phyloP scores from a whole-genome alignment of 2,113 vertebrate species.

The Seriola rivoliana region DNA sequence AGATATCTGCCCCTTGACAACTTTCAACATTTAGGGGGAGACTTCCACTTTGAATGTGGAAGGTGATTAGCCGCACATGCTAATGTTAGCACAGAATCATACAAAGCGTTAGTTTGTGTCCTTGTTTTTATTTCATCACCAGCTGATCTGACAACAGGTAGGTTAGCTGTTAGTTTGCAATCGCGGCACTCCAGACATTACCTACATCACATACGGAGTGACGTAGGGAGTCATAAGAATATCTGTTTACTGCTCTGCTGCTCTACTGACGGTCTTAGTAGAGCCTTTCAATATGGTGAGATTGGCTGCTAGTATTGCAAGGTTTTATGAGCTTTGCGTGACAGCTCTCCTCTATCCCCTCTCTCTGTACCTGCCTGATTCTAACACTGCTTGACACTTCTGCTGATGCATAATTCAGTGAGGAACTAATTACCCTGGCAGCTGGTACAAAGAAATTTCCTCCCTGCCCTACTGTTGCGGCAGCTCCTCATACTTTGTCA shows the following conservation, averaged over 20 bases:
- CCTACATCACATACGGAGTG: neutral
- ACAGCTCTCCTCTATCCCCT: slow-evolving; percentile 65
- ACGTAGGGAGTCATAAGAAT: neutral
- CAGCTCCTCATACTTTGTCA: slow-evolving; percentile 68
- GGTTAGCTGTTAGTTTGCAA: neutral
- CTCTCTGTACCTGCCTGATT: slow-evolving; percentile 69
- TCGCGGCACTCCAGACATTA: too few species aligned
- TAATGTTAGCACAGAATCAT: too few species aligned
- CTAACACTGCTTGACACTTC: slow-evolving; percentile 77
- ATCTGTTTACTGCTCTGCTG: slow-evolving; percentile 24
- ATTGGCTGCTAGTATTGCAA: slow-evolving; percentile 41
- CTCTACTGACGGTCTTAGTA: slow-evolving; percentile 24
- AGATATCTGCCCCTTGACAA: neutral
- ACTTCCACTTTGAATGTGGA: too few species aligned
- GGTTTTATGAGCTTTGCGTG: slow-evolving; percentile 66
- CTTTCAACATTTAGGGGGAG: too few species aligned
- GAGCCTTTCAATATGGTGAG: slow-evolving; percentile 33
- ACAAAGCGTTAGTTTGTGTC: neutral
- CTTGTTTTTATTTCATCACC: neutral
- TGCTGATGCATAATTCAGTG: slow-evolving; percentile 83
- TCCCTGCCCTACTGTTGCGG: slow-evolving; percentile 68
- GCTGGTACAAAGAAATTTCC: slow-evolving; percentile 81
- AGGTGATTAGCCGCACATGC: too few species aligned
- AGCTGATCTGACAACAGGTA: neutral
- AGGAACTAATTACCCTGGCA: slow-evolving; percentile 82